phyloP scores from a whole-genome alignment of 1,140 invertebrate species.

The Ceratina japonica region DNA sequence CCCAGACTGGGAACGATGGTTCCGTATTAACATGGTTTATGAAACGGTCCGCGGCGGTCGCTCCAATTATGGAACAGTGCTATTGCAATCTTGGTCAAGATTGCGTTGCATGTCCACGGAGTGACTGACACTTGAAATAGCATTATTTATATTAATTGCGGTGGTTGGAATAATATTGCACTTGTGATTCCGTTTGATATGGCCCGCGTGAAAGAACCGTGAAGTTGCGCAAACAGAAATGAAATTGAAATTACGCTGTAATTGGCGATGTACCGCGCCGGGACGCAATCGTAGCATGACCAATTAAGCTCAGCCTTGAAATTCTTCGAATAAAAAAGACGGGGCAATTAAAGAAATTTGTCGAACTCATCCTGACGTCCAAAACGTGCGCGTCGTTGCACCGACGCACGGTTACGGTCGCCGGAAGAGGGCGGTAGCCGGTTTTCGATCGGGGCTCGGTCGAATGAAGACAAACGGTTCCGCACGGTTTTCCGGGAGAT shows the following conservation, averaged over 20 bases:
- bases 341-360: not conserved
- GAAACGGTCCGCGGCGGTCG: not conserved
- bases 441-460: constrained; percentile 38
- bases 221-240: not conserved
- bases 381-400: no score
- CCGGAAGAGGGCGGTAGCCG: constrained; percentile 49
- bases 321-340: not conserved
- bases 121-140: constrained; percentile 1
- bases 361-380: no score
- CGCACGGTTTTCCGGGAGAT: constrained; percentile 58
- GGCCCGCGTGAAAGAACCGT: not conserved
- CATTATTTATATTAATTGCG: constrained; percentile 20
- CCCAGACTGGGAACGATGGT: not conserved
- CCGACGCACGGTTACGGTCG: not conserved
- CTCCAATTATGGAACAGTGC: not conserved
- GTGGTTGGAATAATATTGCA: constrained; percentile 4
- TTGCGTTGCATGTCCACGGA: not conserved
- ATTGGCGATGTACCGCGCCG: not conserved
- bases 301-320: constrained; percentile 13
- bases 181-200: constrained; percentile 11
- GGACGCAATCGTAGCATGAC: constrained; percentile 10
- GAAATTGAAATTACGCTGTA: constrained; percentile 18
- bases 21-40: no score
- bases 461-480: constrained; percentile 64
- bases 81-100: constrained; percentile 5